These are phyloP conservation scores for Acronicta leporina DNA, from an alignment of 2,888 invertebrate genomes.

Conservation along the genomic window DNA sequence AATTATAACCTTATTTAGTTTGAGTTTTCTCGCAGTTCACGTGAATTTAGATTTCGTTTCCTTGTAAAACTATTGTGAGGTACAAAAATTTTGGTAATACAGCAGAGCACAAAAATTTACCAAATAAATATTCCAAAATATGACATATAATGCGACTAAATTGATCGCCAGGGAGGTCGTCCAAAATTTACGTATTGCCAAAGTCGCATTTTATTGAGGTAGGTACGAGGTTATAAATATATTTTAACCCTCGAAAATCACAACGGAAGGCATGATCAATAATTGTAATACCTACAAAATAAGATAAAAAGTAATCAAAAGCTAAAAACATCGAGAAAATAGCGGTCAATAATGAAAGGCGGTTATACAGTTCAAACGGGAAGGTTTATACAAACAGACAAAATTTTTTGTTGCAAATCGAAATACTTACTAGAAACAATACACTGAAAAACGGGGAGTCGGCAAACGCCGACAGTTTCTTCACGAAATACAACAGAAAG, in stretches of 20 bases:
- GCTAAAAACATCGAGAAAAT: constrained; percentile 12
- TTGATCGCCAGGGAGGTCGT: constrained; percentile 17
- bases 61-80: constrained; percentile 2
- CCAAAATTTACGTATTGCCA: not conserved
- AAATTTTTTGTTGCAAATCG: constrained; percentile 14
- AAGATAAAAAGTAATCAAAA: constrained; percentile 1
- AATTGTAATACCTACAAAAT: not conserved
- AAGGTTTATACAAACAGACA: constrained; percentile 37
- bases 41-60: not conserved
- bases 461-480: constrained; percentile 34
- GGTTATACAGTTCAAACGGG: constrained; percentile 48
- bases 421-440: constrained; percentile 41
- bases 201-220: not conserved
- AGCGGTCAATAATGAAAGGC: constrained; percentile 27
- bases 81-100: not conserved
- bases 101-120: constrained; percentile 18
- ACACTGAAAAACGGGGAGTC: constrained; percentile 15
- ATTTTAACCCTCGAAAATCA: not conserved
- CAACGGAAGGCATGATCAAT: not conserved
- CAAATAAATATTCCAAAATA: constrained; percentile 17
- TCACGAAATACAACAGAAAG: constrained; percentile 11
- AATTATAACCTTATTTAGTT: not conserved
- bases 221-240: constrained; percentile 25
- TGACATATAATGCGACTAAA: constrained; percentile 42
- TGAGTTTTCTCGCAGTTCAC: not conserved